A percentile compares a stretch with the other conserved stretches of the same genome.
Evolutionary conservation across 2,888 invertebrate genomes (phyloP).

Genomic region (Andrena dorsata): DNA sequence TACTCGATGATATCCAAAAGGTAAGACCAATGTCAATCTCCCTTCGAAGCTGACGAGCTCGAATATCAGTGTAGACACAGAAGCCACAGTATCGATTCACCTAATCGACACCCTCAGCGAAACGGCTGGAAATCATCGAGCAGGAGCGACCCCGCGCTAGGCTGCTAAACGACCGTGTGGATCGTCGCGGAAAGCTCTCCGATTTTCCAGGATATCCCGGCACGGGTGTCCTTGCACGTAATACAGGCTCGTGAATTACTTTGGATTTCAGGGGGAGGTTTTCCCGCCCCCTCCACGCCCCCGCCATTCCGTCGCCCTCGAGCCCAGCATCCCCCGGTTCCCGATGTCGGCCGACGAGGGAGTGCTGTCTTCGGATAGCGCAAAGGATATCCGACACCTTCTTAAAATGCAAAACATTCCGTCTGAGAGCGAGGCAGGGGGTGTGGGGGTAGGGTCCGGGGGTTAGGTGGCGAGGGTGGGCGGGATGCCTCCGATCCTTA

Average conservation of each 20-base stretch:
- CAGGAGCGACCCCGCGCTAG: background rate
- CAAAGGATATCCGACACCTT: conserved; percentile 81
- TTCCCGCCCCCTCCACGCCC: conserved; percentile 39
- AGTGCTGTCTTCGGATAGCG: conserved; percentile 75
- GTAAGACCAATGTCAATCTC: background rate
- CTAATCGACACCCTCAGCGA: background rate
- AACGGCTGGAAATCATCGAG: conserved; percentile 9
- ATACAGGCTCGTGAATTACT: conserved; percentile 76
- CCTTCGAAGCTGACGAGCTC: background rate
- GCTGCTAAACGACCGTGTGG: conserved; percentile 33
- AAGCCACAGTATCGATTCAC: background rate
- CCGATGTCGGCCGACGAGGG: conserved; percentile 56
- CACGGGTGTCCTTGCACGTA: conserved; percentile 67
- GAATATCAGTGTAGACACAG: background rate
- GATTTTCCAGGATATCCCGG: conserved; percentile 57
- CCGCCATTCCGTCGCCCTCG: conserved; percentile 45
- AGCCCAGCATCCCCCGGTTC: conserved; percentile 21
- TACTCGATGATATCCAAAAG: too few relatives aligned
- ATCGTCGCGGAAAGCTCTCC: conserved; percentile 49
- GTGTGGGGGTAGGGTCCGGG: conserved; percentile 51
- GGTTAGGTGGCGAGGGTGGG: conserved; percentile 57
- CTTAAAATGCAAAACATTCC: conserved; percentile 84
- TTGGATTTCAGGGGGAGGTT: conserved; percentile 74
- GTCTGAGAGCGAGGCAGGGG: conserved; percentile 71
- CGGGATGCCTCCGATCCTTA: conserved; percentile 71